Percentiles rank a stretch among this genome's conserved stretches.
phyloP scores from a whole-genome alignment of 2,113 vertebrate species.

The Thalassarche chlororhynchos region DNA sequence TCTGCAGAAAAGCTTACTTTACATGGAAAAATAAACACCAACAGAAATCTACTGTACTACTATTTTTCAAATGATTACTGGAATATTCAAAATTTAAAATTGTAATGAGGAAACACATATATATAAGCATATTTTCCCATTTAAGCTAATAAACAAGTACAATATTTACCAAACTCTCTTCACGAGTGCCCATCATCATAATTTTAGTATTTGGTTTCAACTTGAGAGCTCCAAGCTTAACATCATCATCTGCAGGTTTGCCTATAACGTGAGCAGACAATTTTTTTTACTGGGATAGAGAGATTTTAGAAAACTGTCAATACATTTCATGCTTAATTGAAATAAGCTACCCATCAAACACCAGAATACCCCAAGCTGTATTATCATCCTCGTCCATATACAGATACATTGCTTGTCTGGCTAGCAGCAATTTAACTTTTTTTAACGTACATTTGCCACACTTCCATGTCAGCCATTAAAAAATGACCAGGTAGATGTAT shows the following conservation, averaged over 20 bases:
- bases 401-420: neutral
- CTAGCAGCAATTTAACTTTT: neutral
- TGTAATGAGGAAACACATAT: neutral
- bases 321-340: neutral
- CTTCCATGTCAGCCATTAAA: neutral
- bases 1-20: neutral
- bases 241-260: constrained; percentile 94
- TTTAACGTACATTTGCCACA: neutral
- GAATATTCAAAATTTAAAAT: neutral
- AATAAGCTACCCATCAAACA: neutral
- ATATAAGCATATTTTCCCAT: neutral
- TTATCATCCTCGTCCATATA: neutral
- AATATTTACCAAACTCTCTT: constrained; percentile 93
- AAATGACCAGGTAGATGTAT: neutral
- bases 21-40: neutral
- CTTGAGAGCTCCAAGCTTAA: constrained; percentile 95
- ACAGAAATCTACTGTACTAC: neutral
- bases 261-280: constrained; percentile 80
- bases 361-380: neutral
- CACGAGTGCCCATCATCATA: constrained; percentile 99
- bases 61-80: neutral
- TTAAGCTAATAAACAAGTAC: constrained; percentile 45
- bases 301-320: neutral
- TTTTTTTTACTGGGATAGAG: constrained; percentile 46
- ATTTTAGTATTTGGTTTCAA: constrained; percentile 99